Percentiles rank a stretch among this genome's conserved stretches.
Conservation (phyloP, 64 coral and sea anemone species). For the Porites australiensis region DNA sequence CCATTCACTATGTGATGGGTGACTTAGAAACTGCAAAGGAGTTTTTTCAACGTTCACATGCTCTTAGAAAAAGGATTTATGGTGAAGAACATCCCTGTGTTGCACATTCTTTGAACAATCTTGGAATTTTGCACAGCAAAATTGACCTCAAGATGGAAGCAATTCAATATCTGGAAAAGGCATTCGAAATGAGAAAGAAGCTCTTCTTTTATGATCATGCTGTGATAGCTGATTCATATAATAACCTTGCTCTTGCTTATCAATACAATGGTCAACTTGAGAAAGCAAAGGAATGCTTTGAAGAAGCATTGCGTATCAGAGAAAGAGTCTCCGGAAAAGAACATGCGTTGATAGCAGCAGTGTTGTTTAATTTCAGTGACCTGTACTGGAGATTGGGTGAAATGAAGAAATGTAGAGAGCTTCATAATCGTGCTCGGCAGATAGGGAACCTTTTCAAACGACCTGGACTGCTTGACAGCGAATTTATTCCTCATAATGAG, state of each 20-base stretch:
- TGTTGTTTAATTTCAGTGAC: background rate
- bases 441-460: no score
- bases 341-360: background rate
- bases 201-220: background rate
- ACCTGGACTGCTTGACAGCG: no score
- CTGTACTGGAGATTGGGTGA: conserved; percentile 1
- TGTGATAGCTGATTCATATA: conserved; percentile 8
- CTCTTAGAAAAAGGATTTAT: background rate
- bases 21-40: background rate
- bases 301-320: background rate
- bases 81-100: background rate
- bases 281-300: background rate
- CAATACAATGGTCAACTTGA: background rate
- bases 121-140: background rate
- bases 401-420: background rate
- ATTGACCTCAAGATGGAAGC: background rate
- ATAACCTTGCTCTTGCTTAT: background rate
- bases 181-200: conserved; percentile 15
- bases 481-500: no score
- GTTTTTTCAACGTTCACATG: background rate
- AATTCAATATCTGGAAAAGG: background rate
- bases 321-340: background rate
- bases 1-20: background rate
- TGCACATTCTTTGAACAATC: background rate
- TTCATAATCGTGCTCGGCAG: no score